These are phyloP conservation scores for Aythya baeri DNA, from an alignment of 2,113 vertebrate genomes.

Conservation along the genomic window DNA sequence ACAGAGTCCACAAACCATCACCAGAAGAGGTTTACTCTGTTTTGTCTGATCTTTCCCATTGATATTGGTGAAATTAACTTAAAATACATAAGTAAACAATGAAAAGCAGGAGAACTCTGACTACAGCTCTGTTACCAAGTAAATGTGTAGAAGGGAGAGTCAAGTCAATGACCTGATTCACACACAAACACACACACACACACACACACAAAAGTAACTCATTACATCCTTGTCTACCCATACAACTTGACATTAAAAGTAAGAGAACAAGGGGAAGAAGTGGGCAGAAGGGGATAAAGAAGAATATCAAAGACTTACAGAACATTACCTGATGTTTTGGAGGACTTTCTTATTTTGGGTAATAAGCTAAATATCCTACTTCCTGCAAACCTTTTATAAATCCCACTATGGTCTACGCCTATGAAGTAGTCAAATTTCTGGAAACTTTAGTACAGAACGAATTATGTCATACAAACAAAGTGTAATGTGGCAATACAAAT, in stretches of 20 bases:
- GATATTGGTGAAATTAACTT: background rate
- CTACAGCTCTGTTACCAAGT: background rate
- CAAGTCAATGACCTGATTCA: background rate
- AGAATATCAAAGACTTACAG: background rate
- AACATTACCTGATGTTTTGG: background rate
- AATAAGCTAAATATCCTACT: background rate
- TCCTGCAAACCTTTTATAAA: background rate
- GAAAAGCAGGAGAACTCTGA: background rate
- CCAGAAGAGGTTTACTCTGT: background rate
- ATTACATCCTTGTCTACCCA: background rate
- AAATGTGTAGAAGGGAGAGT: background rate
- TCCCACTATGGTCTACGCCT: background rate
- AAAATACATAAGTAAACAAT: background rate
- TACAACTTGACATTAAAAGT: background rate
- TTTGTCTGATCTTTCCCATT: background rate
- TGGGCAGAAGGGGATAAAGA: background rate
- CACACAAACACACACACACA: background rate
- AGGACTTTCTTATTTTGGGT: background rate
- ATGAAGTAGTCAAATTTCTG: background rate
- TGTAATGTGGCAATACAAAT: background rate
- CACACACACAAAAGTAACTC: background rate
- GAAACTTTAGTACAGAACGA: background rate
- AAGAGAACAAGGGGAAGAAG: background rate
- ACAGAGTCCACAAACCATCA: background rate
- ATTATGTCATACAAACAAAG: background rate